Conservation (phyloP, 2,888 invertebrate genomes). For the Taphrorychus bicolor region DNA sequence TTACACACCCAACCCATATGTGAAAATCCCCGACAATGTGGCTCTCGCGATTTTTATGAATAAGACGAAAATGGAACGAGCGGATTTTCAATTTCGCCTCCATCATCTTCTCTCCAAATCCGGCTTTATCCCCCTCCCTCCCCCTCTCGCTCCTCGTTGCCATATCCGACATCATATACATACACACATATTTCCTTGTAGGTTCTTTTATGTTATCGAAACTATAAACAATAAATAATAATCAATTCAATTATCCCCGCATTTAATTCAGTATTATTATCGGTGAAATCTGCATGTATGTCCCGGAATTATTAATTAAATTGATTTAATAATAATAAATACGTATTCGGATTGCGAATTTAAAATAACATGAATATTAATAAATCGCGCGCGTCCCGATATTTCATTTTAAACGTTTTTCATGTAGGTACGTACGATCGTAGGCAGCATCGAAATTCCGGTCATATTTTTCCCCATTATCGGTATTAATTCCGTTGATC, state of each 20-base stretch:
- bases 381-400: not conserved
- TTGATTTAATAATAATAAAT: not conserved
- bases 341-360: not conserved
- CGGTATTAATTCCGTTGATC: not conserved
- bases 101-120: not conserved
- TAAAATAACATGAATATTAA: not conserved
- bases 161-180: too few species aligned
- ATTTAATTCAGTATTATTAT: not conserved
- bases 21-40: not conserved
- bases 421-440: too few species aligned
- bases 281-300: not conserved
- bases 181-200: not conserved
- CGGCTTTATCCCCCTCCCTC: not conserved
- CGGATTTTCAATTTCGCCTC: conserved; percentile 2
- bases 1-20: not conserved
- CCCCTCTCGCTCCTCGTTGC: too few species aligned
- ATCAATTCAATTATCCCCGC: not conserved
- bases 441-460: not conserved
- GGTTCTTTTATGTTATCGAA: not conserved
- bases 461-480: not conserved
- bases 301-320: not conserved
- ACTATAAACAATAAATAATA: too few species aligned
- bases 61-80: conserved; percentile 1
- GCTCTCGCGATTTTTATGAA: not conserved
- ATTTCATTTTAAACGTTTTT: not conserved